These are phyloP conservation scores for Apodemia mormo DNA, from an alignment of 2,888 invertebrate species.

Conservation along the genomic window DNA sequence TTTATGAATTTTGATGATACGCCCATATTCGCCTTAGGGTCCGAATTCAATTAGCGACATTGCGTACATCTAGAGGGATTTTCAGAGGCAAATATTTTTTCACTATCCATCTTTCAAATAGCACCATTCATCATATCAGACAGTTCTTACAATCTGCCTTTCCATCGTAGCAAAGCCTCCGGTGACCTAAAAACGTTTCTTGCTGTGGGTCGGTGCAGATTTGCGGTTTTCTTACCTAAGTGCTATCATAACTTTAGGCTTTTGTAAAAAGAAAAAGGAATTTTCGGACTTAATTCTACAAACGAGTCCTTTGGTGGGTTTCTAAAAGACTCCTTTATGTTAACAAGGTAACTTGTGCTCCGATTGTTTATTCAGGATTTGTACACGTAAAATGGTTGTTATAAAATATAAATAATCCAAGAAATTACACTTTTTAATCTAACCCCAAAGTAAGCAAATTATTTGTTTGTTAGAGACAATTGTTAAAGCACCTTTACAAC, in stretches of 20 bases:
- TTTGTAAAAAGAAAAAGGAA: conserved; percentile 26
- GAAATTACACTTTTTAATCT: too few relatives aligned
- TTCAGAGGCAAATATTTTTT: conserved; percentile 22
- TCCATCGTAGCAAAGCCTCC: conserved; percentile 28
- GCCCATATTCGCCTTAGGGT: too few relatives aligned
- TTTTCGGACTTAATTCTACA: conserved; percentile 1
- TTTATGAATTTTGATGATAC: too few relatives aligned
- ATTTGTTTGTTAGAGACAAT: too few relatives aligned
- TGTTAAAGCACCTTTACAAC: too few relatives aligned
- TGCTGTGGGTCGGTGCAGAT: conserved; percentile 28
- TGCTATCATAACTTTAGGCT: conserved; percentile 33
- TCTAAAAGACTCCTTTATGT: conserved; percentile 4
- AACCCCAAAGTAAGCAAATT: too few relatives aligned
- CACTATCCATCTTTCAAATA: conserved; percentile 21
- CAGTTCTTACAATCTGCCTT: conserved; percentile 31
- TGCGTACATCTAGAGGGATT: neutral
- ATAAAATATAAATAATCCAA: too few relatives aligned
- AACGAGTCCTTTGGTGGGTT: conserved; percentile 11
- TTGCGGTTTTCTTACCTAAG: conserved; percentile 34
- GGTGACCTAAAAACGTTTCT: conserved; percentile 37
- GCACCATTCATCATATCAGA: conserved; percentile 34
- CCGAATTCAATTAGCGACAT: conserved; percentile 8
- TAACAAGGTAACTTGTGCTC: neutral
- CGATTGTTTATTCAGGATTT: neutral
- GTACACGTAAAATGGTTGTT: neutral